Base-by-base conservation (phyloP, 2,797 vertebrate genomes). In the Apogon hyalosoma region DNA sequence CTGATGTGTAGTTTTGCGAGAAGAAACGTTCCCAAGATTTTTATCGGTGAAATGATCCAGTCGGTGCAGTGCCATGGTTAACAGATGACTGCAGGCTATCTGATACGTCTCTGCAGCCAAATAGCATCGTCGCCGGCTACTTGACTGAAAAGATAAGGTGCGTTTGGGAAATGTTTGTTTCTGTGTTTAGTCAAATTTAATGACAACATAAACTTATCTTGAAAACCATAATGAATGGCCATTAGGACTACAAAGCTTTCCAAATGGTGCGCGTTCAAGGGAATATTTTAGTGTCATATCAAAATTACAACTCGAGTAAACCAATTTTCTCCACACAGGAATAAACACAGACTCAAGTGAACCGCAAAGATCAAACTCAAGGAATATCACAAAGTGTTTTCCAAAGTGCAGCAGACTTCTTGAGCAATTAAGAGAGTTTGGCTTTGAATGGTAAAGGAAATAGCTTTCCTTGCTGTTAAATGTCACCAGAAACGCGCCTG, bases 391-490 rank as follows among this genome's bases (percentile, higher is more conserved):
- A 93, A 94, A 94, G 92, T 91, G 94, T 94, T 94, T 87, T 77
- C 90, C 92, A 90, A 95, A 93, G 91, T 94, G 90, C 92, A 87
- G 84, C 90, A 94, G 92, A 94, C 91, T 95, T 95, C 92, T 90
- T 80, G 90, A 88, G 88, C 92, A 96, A 96, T 97, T 96, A 95
- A 92, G 91, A 90, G 77, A 92, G 89, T 90, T 94, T 93, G 94
- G 86, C 85, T 92, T 89, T 93, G 92, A 94, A 93, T 91, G 87
- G 83, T 88, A 84, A 88, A 95, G 95, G 94, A 96, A 96, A 96
- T 95, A 86, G 94, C 92, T 96, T 92, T 91, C 90, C 90, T 94
- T 87, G 93, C 95, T 95, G 95, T 88, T 93, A 92, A 95, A 95
- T 94, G 93, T 96, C 93, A 95, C 92, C 91, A 91, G 86, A 85